Base-by-base conservation (phyloP, 2,113 vertebrate genomes). In the Aptenodytes patagonicus region DNA sequence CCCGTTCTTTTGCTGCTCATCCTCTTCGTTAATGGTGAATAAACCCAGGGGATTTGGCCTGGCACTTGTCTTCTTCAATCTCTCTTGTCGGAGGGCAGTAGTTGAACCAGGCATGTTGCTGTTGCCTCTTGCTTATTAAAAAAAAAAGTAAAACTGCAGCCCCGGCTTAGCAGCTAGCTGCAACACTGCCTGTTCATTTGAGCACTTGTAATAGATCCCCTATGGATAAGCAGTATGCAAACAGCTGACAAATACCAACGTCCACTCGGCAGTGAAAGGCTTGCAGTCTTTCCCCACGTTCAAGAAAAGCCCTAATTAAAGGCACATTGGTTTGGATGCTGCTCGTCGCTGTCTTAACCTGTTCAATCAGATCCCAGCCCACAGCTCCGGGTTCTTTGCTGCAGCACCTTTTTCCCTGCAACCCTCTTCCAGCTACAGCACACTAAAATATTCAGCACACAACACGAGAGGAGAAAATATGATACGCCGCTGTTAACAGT, bases 11-110 rank as follows among this genome's bases (percentile, higher is more conserved):
- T 99, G 99, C 97, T 98, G 99, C 93, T 99, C 99, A 79, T 99
- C 99, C 96, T 99, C 99, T 98, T 99, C 99, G 17, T 98, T 98
- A 97, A 99, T 99, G 97, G 99, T 99, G 97, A 99, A 99, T 78
- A 99, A 98, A 72, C 98, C 97, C 38, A 98, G 98, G 76, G 98
- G 97, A 94, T 97, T 94, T 58, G 99, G 97, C 92, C 98, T 98
- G 96, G 98, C 96, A 95, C 97, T 97, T 94, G 97, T 98, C 97
- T 98, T 99, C 98, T 98, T 99, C 97, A 98, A 89, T 73, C 98
- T 98, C 95, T 98, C 98, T 93, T 98, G 98, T 89, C 98, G 97
- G 91, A 97, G 86, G 84, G 97, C 93, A 95, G 95, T 90, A 96
- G 92, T 90, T 24, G 96, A 98, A 93, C 98, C 98, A 77, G 94